Conservation (phyloP, 2,888 invertebrate genomes). For the Choreutis nemorana region DNA sequence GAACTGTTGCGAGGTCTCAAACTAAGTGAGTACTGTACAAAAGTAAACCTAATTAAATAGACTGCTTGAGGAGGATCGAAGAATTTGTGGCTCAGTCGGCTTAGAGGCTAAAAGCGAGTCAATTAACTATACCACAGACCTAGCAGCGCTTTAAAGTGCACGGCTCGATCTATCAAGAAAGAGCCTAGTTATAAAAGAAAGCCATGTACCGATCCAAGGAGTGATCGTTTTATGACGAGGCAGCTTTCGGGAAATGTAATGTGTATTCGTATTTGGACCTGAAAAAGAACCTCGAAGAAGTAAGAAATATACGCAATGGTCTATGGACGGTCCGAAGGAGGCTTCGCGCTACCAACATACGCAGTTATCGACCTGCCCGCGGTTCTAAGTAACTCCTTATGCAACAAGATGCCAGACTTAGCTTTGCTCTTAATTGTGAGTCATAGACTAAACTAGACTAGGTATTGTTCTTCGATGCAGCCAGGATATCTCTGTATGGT, state of each 20-base stretch:
- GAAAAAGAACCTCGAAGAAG: slow-evolving; percentile 4
- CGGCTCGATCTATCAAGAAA: not conserved
- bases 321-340: slow-evolving; percentile 3
- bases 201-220: not conserved
- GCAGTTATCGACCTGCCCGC: slow-evolving; percentile 1
- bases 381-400: slow-evolving; percentile 4
- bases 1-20: no score
- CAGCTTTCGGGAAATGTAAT: no score
- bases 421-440: slow-evolving; percentile 5
- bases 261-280: no score
- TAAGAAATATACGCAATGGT: slow-evolving; percentile 1
- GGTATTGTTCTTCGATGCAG: slow-evolving; percentile 5
- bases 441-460: slow-evolving; percentile 2
- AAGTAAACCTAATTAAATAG: no score
- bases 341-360: slow-evolving; percentile 4
- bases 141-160: not conserved
- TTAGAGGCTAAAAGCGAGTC: not conserved
- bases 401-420: slow-evolving; percentile 3
- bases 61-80: not conserved
- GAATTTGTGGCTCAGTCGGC: not conserved
- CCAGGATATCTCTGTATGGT: slow-evolving; percentile 2
- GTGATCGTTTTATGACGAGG: not conserved
- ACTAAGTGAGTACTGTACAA: no score
- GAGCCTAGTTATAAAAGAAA: not conserved
- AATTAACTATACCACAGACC: not conserved